phyloP scores from a whole-genome alignment of 30 jellyfish, hydroid and myxozoan genomes.

The Rhopilema esculentum region DNA sequence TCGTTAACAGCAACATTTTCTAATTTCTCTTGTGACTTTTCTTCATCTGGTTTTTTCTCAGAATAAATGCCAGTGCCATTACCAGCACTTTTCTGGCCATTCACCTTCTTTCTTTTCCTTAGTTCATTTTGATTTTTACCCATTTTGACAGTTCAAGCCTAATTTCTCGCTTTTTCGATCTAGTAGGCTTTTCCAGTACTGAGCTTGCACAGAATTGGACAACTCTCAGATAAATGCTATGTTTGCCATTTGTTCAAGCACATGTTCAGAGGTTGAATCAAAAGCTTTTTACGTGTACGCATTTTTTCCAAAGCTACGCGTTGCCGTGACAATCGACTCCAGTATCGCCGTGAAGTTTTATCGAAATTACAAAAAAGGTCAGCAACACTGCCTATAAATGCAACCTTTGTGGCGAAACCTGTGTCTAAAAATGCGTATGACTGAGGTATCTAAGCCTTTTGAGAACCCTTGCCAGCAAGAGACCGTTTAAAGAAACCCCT shows the following conservation, averaged over 20 bases:
- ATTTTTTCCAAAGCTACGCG: slow-evolving; percentile 8
- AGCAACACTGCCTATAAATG: too few species aligned
- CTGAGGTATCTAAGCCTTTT: too few species aligned
- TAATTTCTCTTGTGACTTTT: background rate
- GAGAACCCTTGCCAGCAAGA: too few species aligned
- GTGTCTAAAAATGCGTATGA: too few species aligned
- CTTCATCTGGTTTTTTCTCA: background rate
- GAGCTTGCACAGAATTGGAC: too few species aligned
- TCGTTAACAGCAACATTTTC: background rate
- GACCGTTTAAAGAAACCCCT: too few species aligned
- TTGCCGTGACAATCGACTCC: background rate
- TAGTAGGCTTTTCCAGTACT: too few species aligned
- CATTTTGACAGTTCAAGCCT: slow-evolving; percentile 1
- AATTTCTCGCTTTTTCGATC: background rate
- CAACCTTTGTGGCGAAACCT: too few species aligned
- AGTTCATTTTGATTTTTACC: background rate
- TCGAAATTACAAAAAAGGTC: too few species aligned
- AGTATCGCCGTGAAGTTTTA: too few species aligned
- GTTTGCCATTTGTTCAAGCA: background rate
- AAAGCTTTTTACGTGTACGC: slow-evolving; percentile 17
- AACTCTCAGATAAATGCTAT: background rate
- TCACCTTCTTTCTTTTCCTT: slow-evolving; percentile 30
- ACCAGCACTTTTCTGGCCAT: background rate
- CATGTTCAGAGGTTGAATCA: background rate
- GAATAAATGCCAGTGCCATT: background rate